Base-by-base conservation (phyloP, 2,888 invertebrate species). In the Coronaproctus castanopsis region DNA sequence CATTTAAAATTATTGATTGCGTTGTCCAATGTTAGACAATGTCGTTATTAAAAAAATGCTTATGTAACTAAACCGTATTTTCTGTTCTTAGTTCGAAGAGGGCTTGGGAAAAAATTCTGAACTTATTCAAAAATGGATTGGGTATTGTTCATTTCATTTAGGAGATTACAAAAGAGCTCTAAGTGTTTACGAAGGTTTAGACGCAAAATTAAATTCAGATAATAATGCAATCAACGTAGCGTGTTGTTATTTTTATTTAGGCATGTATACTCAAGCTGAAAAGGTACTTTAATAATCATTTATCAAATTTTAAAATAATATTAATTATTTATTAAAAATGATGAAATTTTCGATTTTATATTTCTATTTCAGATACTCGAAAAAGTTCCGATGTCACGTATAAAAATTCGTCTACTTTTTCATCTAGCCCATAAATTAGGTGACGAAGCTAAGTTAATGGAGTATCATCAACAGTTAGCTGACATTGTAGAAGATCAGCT, bases 161-260 rank as follows among this genome's bases (percentile, higher is more conserved):
- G 96, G 93, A 2, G 92, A 97, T 70, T 95, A 93, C 73, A 83
- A 85, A 67, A 80, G 81, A 67, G 81, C 91, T 0, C 74, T 89
- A 67, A 79, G 83, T 63, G 79, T 83, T 57, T 89, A 87, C 70
- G 76, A 80, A 67, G 73, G 71, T 59, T 66, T 81, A 66, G 73
- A 78, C 21, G 75, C 77, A 66, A 71, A 79, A 64, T 70, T 77
- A 59, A 71, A 77, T 55, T 69, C 77, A 19, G 76, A 81, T 68
- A 63, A 70, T 48, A 73, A 88, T 3, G 75, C 77, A 55, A 77
- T 86, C 24, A 92, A 92, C 71, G 74, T 92, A 14, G 93, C 91
- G 2, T 95, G 96, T 65, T 93, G 93, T 71, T 89, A 89, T 73
- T 97, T 97, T 72, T 95, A 91, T 70, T 76, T 97, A 67, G 93